A percentile compares a stretch with the other conserved stretches of the same genome.
Conservation (phyloP, 2,797 vertebrate species). For the Malacoctenus gilli region DNA sequence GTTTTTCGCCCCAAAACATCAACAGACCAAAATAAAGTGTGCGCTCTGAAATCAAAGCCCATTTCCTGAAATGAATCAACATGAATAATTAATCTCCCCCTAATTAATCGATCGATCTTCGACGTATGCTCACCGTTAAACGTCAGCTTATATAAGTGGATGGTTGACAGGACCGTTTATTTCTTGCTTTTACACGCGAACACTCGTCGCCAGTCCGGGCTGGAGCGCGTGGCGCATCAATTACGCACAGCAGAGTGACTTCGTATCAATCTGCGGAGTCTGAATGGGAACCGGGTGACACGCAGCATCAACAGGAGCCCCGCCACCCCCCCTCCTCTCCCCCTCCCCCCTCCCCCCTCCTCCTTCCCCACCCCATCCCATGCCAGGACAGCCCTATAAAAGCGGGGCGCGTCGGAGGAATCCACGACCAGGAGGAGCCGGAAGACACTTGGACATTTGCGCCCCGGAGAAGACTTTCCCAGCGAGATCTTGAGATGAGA, state of each 20-base stretch:
- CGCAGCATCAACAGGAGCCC: too few relatives aligned
- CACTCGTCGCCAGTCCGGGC: not conserved
- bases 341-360: too few relatives aligned
- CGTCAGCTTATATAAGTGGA: not conserved
- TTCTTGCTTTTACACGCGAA: not conserved
- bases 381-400: conserved; percentile 65
- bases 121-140: not conserved
- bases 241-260: conserved; percentile 38
- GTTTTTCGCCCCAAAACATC: too few relatives aligned
- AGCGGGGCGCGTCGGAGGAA: conserved; percentile 28
- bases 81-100: not conserved
- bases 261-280: conserved; percentile 18
- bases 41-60: too few relatives aligned
- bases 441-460: too few relatives aligned
- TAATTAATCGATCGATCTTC: too few relatives aligned
- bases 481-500: conserved; percentile 75
- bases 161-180: not conserved
- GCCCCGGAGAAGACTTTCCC: too few relatives aligned
- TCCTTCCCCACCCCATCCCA: conserved; percentile 64
- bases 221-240: conserved; percentile 45
- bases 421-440: conserved; percentile 32
- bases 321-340: too few relatives aligned
- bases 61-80: too few relatives aligned
- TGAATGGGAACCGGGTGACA: conserved; percentile 9
- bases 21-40: too few relatives aligned